Percentiles rank a stretch among this genome's conserved stretches.
Evolutionary conservation across 2,113 vertebrate genomes (phyloP).

Genomic region (Carollia perspicillata): DNA sequence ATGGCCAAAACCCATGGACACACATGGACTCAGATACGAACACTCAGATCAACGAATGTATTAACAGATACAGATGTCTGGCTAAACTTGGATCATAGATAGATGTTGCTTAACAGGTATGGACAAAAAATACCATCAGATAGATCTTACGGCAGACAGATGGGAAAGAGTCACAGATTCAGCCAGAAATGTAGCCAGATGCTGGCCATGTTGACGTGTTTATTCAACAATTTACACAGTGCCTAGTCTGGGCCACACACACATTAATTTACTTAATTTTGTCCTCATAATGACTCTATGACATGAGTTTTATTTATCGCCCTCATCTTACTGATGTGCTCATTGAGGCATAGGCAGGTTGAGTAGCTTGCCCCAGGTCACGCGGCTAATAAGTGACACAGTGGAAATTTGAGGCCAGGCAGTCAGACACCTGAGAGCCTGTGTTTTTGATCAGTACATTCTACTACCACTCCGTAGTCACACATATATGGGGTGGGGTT

Average conservation of each 20-base stretch:
- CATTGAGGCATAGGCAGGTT: neutral
- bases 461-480: neutral
- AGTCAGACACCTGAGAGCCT: neutral
- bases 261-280: neutral
- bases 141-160: neutral
- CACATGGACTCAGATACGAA: neutral
- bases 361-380: neutral
- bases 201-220: neutral
- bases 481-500: neutral
- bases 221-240: neutral
- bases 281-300: neutral
- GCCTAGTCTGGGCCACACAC: neutral
- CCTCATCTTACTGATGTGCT: neutral
- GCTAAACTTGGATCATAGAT: neutral
- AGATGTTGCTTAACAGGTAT: neutral
- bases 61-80: neutral
- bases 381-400: neutral
- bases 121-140: neutral
- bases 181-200: neutral
- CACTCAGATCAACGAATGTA: neutral
- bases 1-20: neutral
- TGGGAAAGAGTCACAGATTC: neutral
- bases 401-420: neutral
- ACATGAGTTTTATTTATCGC: neutral
- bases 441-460: neutral